Evolutionary conservation across 2,888 invertebrate genomes (phyloP).

Genomic region (Nomada fucata): DNA sequence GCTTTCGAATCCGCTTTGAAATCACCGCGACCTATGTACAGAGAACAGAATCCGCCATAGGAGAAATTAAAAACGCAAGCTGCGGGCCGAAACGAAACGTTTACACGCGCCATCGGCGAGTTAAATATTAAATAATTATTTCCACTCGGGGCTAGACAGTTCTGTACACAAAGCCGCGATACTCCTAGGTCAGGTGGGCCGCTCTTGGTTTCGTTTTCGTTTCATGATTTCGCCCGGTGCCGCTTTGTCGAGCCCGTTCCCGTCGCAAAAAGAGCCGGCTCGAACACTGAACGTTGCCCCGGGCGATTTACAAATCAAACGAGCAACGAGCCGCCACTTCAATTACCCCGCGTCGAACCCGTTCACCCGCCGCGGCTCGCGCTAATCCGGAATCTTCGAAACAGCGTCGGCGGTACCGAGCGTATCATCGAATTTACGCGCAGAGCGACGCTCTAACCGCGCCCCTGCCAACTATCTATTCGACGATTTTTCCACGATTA

Average conservation of each 20-base stretch:
- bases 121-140: slow-evolving; percentile 44
- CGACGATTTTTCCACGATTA: neutral
- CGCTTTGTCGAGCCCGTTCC: neutral
- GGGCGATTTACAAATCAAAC: slow-evolving; percentile 34
- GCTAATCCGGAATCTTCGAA: slow-evolving; percentile 21
- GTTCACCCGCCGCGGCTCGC: slow-evolving; percentile 1
- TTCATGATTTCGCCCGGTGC: slow-evolving; percentile 15
- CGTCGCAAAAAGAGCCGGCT: neutral
- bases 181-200: neutral
- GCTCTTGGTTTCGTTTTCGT: slow-evolving; percentile 19
- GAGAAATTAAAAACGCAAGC: slow-evolving; percentile 31
- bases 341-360: slow-evolving; percentile 2
- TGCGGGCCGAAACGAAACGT: too few relatives aligned
- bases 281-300: slow-evolving; percentile 15
- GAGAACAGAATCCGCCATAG: neutral
- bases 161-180: neutral
- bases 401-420: neutral
- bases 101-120: neutral
- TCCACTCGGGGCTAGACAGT: neutral
- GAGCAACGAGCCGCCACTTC: slow-evolving; percentile 16
- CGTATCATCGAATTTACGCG: neutral
- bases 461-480: neutral
- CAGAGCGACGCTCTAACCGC: neutral
- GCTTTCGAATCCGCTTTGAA: neutral
- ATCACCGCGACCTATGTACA: too few relatives aligned